These are phyloP conservation scores for Encarsia formosa DNA, from an alignment of 2,888 invertebrate species.

Conservation along the genomic window DNA sequence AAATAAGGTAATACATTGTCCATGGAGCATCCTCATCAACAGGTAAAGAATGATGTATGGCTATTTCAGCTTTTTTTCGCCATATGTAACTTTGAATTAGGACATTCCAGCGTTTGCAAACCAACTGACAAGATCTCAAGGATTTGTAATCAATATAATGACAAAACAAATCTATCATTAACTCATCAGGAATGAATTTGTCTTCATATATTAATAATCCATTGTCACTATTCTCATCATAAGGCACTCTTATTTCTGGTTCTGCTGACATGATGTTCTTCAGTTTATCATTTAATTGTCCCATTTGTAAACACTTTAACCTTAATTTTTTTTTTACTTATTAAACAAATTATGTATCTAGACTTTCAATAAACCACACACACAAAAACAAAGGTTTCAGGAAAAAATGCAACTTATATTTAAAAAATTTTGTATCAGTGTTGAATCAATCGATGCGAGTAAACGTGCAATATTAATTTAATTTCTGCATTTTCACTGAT, in stretches of 20 bases:
- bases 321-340: too few species aligned
- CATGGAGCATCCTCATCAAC: constrained; percentile 45
- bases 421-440: too few species aligned
- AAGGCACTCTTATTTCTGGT: constrained; percentile 5
- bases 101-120: constrained; percentile 55
- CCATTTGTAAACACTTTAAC: constrained; percentile 4
- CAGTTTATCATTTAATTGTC: constrained; percentile 6
- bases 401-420: too few species aligned
- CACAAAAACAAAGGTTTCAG: too few species aligned
- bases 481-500: too few species aligned
- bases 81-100: constrained; percentile 50
- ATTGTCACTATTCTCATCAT: constrained; percentile 11
- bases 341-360: too few species aligned
- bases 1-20: constrained; percentile 50
- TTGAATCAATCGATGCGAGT: too few species aligned
- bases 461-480: too few species aligned
- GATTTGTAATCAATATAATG: constrained; percentile 45
- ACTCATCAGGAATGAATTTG: constrained; percentile 52
- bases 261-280: constrained; percentile 5
- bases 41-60: constrained; percentile 34
- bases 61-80: constrained; percentile 46
- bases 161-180: constrained; percentile 51
- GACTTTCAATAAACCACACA: too few species aligned
- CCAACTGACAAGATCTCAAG: constrained; percentile 49
- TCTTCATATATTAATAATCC: constrained; percentile 16